These are phyloP conservation scores for Meganola albula DNA, from an alignment of 2,888 invertebrate species.

Conservation along the genomic window DNA sequence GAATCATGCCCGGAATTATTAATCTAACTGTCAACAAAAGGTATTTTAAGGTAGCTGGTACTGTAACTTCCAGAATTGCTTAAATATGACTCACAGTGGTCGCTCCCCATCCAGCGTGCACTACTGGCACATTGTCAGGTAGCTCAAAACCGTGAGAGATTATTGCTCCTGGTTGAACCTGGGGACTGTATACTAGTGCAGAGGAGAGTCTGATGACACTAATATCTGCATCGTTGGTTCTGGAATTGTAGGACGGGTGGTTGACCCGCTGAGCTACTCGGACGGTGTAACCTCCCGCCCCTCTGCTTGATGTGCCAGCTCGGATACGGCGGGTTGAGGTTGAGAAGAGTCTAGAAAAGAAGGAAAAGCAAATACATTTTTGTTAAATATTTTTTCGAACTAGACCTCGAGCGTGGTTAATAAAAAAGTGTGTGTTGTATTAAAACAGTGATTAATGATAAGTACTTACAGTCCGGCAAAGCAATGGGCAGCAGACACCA, in stretches of 20 bases:
- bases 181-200: constrained; percentile 1
- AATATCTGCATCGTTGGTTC: constrained; percentile 15
- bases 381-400: too few species aligned
- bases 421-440: too few species aligned
- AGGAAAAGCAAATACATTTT: too few species aligned
- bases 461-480: constrained; percentile 36
- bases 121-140: constrained; percentile 10
- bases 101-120: constrained; percentile 17
- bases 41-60: too few species aligned
- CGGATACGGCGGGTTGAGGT: constrained; percentile 3
- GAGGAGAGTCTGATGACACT: constrained; percentile 6
- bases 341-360: not conserved
- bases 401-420: too few species aligned
- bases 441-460: too few species aligned
- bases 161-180: constrained; percentile 7
- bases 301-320: constrained; percentile 15
- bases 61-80: too few species aligned
- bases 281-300: constrained; percentile 11
- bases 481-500: constrained; percentile 44
- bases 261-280: constrained; percentile 3
- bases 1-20: too few species aligned
- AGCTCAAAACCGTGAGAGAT: constrained; percentile 7
- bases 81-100: constrained; percentile 5
- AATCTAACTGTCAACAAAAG: too few species aligned
- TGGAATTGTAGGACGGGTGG: constrained; percentile 14